Percentiles rank a stretch among this genome's conserved stretches.
Conservation (phyloP, 2,888 invertebrate species). For the Trachelus troglodyta region DNA sequence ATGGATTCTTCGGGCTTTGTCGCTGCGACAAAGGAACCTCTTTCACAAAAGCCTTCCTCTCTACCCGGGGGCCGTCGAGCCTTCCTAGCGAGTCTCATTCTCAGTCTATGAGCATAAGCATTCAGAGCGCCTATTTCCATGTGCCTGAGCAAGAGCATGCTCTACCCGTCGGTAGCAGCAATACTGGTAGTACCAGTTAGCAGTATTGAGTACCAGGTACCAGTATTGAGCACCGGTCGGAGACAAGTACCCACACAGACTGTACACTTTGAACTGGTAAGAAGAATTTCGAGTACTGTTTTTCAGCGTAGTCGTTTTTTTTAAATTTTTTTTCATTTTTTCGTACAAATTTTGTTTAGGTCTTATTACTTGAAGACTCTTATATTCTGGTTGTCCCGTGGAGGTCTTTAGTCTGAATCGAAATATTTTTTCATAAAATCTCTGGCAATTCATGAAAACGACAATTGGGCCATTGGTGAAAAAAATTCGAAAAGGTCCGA, state of each 20-base stretch:
- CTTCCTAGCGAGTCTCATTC: conserved; percentile 18
- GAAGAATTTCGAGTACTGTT: neutral
- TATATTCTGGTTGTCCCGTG: neutral
- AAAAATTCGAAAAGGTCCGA: neutral
- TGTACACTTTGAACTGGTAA: neutral
- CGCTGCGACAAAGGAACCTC: conserved; percentile 55
- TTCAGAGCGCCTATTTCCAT: conserved; percentile 25
- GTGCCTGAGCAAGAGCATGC: neutral
- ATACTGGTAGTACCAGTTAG: neutral
- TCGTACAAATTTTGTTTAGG: no score
- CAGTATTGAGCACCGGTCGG: neutral
- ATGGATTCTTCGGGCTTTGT: conserved; percentile 65
- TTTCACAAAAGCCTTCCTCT: conserved; percentile 18
- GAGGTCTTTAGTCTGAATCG: neutral
- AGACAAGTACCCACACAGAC: neutral
- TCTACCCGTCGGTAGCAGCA: neutral
- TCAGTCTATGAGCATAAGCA: conserved; percentile 34
- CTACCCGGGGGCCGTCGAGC: conserved; percentile 5
- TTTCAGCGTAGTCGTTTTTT: neutral
- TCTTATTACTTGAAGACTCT: neutral
- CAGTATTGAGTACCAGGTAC: neutral
- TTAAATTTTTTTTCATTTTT: no score
- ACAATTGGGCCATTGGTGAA: neutral
- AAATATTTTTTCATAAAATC: neutral
- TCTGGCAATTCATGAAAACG: neutral